A percentile compares a stretch with the other conserved stretches of the same genome.
These are phyloP conservation scores for Labia minor DNA, from an alignment of 2,888 invertebrate species.

Conservation along the genomic window DNA sequence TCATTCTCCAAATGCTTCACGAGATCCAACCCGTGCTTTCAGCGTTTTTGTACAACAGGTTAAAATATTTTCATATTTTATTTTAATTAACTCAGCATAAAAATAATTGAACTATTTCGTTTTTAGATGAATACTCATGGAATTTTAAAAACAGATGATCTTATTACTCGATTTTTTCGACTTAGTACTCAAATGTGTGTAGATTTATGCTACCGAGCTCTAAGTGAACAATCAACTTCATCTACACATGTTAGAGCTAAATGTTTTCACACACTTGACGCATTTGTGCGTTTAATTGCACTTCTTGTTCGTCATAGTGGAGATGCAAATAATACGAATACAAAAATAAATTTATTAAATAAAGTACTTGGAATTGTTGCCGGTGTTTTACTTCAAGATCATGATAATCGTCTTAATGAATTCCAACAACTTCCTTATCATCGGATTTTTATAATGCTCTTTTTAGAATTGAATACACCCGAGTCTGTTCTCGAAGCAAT, in stretches of 20 bases:
- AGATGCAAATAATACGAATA: slow-evolving; percentile 80
- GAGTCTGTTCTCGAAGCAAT: slow-evolving; percentile 89
- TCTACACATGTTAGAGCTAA: slow-evolving; percentile 67
- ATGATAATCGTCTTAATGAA: slow-evolving; percentile 76
- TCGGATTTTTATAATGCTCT: slow-evolving; percentile 89
- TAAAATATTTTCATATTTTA: slow-evolving; percentile 16
- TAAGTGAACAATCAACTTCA: slow-evolving; percentile 58
- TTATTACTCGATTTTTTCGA: slow-evolving; percentile 93
- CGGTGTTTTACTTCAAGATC: slow-evolving; percentile 90
- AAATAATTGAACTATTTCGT: neutral
- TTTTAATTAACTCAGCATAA: neutral
- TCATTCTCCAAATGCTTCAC: slow-evolving; percentile 65
- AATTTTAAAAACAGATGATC: slow-evolving; percentile 91
- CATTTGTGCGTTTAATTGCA: slow-evolving; percentile 86
- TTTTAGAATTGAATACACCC: slow-evolving; percentile 88
- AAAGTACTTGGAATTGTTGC: slow-evolving; percentile 91
- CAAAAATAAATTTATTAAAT: slow-evolving; percentile 91
- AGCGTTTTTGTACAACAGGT: slow-evolving; percentile 79
- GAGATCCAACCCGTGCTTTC: slow-evolving; percentile 83
- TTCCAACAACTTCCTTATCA: slow-evolving; percentile 98
- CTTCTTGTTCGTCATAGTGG: slow-evolving; percentile 90
- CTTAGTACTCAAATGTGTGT: slow-evolving; percentile 94
- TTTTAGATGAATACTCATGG: slow-evolving; percentile 88
- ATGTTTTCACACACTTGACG: slow-evolving; percentile 91
- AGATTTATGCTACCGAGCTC: slow-evolving; percentile 78